These are phyloP conservation scores for Aelia acuminata DNA, from an alignment of 2,888 invertebrate genomes.

Conservation along the genomic window DNA sequence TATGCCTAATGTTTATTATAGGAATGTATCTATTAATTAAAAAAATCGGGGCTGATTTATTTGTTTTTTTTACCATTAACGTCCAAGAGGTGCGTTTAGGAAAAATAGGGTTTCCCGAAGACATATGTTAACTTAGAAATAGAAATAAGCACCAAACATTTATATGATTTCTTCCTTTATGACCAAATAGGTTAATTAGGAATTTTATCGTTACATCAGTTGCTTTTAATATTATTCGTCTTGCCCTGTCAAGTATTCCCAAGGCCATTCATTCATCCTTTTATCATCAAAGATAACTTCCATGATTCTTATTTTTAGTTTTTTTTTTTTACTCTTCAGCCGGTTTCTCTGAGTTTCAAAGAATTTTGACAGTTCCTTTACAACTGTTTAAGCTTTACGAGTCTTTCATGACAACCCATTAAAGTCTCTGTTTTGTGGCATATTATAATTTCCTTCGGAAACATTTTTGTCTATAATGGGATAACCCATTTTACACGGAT, in stretches of 20 bases:
- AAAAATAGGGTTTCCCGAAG: too few species aligned
- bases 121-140: too few species aligned
- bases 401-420: neutral
- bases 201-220: neutral
- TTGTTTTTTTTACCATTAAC: too few species aligned
- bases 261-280: neutral
- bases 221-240: neutral
- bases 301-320: too few species aligned
- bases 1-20: too few species aligned
- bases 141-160: too few species aligned
- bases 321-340: neutral
- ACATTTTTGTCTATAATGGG: neutral
- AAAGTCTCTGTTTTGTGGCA: neutral
- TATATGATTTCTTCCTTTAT: too few species aligned
- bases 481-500: neutral
- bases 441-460: neutral
- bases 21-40: too few species aligned
- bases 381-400: neutral
- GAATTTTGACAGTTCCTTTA: constrained; percentile 1
- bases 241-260: neutral
- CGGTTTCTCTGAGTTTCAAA: neutral
- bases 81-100: too few species aligned
- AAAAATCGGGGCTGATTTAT: too few species aligned
- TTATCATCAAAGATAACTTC: neutral
- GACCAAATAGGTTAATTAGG: too few species aligned